Base-by-base conservation (phyloP, 1,140 invertebrate species). In the Pomacea maculata region DNA sequence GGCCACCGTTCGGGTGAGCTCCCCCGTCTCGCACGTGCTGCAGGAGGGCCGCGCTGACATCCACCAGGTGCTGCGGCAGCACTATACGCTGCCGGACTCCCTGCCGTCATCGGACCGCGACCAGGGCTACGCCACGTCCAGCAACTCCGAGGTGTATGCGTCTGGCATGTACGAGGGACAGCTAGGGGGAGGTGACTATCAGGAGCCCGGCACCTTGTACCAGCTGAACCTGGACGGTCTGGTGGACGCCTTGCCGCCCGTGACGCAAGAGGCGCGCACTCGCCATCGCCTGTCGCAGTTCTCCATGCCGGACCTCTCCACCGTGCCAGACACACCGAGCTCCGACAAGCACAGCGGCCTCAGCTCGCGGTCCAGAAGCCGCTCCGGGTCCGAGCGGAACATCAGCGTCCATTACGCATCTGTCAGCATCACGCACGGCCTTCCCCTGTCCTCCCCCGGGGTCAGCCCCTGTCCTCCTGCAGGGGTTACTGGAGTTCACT, bases 141-240 rank as follows among this genome's bases (percentile, higher is more conserved):
- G 88, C 83, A 89, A 89, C 67, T 89, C 88, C 72, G 88, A 89
- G 83, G 88, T 89, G 64, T 89, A 89, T 72, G 88, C 88, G n/a
- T 88, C 88, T 14, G 88, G 88, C 64, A 80, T 88, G 76, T 88
- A 86, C 29, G 76, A 79, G n/a, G 74, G 75, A 8, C n/a, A 74
- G 11, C 45, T 75, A 14, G 76, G 73, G 1, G 85, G 81, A 10
- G 78, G 75, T 78, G 82, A 81, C 21, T 80, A 83, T 17, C 77
- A 82, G 19, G 80, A 83, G 45, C 71, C 83, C 2, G 84, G 84
- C 72, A 84, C 85, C 55, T 79, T 83, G 54, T 87, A 88, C 79
- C 83, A 83, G 65, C 83, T 88, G 10, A 88, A 88, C 76, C 78
- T 88, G 45, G 87, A 88, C 72, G 83, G 86, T 15, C 83, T 89